A percentile compares a stretch with the other conserved stretches of the same genome.
These are phyloP conservation scores for Grallaria varia DNA, from an alignment of 2,113 vertebrate species.

Conservation along the genomic window DNA sequence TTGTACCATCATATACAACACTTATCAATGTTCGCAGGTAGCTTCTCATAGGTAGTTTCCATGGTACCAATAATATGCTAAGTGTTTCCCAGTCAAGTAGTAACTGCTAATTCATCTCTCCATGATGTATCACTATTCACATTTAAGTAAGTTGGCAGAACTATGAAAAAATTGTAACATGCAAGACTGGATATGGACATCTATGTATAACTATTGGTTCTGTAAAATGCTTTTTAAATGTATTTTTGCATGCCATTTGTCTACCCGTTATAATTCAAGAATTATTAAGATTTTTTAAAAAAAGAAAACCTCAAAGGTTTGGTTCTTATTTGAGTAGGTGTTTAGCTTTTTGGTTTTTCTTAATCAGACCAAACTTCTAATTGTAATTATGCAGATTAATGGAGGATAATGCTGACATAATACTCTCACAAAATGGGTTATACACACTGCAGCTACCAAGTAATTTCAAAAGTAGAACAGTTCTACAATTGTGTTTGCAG, in stretches of 20 bases:
- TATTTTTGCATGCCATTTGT: not conserved
- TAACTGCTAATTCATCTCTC: not conserved
- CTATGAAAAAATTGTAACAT: not conserved
- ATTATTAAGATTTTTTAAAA: not conserved
- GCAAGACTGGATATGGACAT: not conserved
- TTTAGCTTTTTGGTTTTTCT: not conserved
- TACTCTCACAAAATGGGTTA: not conserved
- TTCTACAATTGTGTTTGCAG: not conserved
- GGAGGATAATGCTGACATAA: not conserved
- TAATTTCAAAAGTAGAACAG: not conserved
- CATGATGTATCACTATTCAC: not conserved
- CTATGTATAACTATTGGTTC: not conserved
- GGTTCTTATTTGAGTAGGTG: not conserved
- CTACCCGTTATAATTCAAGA: not conserved
- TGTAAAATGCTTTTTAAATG: not conserved
- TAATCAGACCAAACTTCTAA: not conserved
- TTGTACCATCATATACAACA: not conserved
- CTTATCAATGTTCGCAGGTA: not conserved
- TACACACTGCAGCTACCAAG: not conserved
- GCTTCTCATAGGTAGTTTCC: not conserved
- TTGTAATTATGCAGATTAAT: not conserved
- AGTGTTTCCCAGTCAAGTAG: not conserved
- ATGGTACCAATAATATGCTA: not conserved
- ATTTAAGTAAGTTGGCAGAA: not conserved
- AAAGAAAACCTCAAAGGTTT: not conserved